These are phyloP conservation scores for Psylliodes chrysocephalus DNA, from an alignment of 2,888 invertebrate species.

Conservation along the genomic window DNA sequence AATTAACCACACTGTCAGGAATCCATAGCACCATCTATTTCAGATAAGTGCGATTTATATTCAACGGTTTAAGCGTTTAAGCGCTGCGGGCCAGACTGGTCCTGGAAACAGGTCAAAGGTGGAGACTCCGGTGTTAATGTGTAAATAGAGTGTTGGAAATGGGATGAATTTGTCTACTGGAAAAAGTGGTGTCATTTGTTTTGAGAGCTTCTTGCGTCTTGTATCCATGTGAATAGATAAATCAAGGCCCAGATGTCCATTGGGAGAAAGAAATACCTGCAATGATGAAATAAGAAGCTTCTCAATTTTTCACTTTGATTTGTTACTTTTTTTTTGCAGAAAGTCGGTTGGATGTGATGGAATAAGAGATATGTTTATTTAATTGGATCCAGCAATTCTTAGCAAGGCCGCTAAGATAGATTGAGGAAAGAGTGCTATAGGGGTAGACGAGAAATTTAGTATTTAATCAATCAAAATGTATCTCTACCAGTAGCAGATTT, in stretches of 20 bases:
- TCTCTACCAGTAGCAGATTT: too few species aligned
- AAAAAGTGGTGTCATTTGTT: conserved; percentile 23
- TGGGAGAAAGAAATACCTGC: conserved; percentile 17
- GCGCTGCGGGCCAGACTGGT: background rate
- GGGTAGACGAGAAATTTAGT: too few species aligned
- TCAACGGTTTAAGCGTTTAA: too few species aligned
- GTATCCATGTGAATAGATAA: conserved; percentile 15
- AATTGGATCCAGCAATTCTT: background rate
- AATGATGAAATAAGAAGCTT: conserved; percentile 16
- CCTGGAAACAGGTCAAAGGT: background rate
- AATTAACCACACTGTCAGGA: too few species aligned
- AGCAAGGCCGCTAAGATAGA: background rate
- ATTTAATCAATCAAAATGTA: too few species aligned
- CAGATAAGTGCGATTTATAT: too few species aligned
- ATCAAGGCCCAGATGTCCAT: conserved; percentile 23
- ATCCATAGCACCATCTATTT: too few species aligned
- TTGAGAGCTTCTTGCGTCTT: conserved; percentile 19
- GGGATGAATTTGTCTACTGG: conserved; percentile 14
- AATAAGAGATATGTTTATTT: background rate
- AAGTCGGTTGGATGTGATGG: background rate
- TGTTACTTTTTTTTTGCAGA: conserved; percentile 7
- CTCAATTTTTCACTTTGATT: conserved; percentile 12
- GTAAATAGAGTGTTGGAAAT: conserved; percentile 29
- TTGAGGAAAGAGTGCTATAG: too few species aligned
- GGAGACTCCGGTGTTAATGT: conserved; percentile 17